These are phyloP conservation scores for Pyrocoelia pectoralis DNA, from an alignment of 2,888 invertebrate genomes.

Conservation along the genomic window DNA sequence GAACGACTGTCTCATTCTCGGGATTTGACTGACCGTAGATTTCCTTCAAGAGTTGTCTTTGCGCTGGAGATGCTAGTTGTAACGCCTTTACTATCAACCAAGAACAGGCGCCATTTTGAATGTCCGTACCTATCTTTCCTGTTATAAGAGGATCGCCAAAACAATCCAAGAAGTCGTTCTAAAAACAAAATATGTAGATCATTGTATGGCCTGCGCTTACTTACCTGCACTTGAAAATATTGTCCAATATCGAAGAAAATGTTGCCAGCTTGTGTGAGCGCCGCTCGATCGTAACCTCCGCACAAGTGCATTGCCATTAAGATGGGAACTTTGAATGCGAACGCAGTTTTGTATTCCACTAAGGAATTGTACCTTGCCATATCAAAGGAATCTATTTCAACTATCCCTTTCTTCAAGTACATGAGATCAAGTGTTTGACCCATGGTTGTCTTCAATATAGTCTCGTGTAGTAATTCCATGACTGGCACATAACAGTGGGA, in stretches of 20 bases:
- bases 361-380: background rate
- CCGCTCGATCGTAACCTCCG: background rate
- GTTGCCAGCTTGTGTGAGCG: background rate
- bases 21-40: constrained; percentile 77
- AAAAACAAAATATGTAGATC: background rate
- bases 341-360: background rate
- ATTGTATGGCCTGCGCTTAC: too few species aligned
- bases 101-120: constrained; percentile 94
- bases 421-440: background rate
- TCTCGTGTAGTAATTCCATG: background rate
- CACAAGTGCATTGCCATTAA: background rate
- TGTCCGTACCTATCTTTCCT: constrained; percentile 92
- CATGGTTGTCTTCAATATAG: background rate
- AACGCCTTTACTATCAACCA: constrained; percentile 93
- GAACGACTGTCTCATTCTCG: constrained; percentile 59
- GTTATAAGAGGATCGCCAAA: constrained; percentile 86
- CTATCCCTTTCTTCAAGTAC: background rate
- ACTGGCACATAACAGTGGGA: background rate
- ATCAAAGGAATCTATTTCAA: background rate
- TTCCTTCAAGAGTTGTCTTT: constrained; percentile 76
- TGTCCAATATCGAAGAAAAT: constrained; percentile 77
- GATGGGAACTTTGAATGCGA: background rate
- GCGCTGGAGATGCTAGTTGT: constrained; percentile 75
- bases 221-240: constrained; percentile 76
- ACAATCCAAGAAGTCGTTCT: constrained; percentile 89